Evolutionary conservation across 2,113 vertebrate species (phyloP).

Genomic region (Pteronura brasiliensis): DNA sequence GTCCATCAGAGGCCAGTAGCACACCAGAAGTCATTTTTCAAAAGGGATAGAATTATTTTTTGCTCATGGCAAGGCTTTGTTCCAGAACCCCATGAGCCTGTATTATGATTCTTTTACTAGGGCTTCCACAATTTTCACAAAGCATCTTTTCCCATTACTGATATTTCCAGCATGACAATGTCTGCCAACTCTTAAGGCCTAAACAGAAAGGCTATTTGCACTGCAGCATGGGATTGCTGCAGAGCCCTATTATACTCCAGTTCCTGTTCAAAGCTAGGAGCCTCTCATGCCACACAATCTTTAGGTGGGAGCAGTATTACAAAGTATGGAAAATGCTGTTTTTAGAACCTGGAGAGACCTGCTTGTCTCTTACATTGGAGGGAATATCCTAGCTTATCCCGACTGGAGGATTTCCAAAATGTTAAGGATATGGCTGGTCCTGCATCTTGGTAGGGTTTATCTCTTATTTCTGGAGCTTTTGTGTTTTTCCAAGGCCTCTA

Average conservation of each 20-base stretch:
- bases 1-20: background rate
- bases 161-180: background rate
- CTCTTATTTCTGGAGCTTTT: background rate
- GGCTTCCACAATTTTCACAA: background rate
- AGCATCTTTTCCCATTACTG: background rate
- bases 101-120: background rate
- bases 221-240: background rate
- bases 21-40: background rate
- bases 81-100: background rate
- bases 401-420: background rate
- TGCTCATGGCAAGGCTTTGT: background rate
- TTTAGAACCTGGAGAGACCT: background rate
- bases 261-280: background rate
- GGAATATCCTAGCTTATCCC: background rate
- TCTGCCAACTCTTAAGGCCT: background rate
- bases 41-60: background rate
- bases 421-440: background rate
- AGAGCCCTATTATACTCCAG: background rate
- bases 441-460: background rate
- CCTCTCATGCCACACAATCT: background rate
- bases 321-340: background rate
- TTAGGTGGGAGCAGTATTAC: background rate
- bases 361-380: background rate
- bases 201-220: background rate
- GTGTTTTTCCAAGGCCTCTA: background rate